Percentiles rank a stretch among this genome's conserved stretches.
These are phyloP conservation scores for Sorex fumeus DNA, from an alignment of 2,113 vertebrate species.

Conservation along the genomic window DNA sequence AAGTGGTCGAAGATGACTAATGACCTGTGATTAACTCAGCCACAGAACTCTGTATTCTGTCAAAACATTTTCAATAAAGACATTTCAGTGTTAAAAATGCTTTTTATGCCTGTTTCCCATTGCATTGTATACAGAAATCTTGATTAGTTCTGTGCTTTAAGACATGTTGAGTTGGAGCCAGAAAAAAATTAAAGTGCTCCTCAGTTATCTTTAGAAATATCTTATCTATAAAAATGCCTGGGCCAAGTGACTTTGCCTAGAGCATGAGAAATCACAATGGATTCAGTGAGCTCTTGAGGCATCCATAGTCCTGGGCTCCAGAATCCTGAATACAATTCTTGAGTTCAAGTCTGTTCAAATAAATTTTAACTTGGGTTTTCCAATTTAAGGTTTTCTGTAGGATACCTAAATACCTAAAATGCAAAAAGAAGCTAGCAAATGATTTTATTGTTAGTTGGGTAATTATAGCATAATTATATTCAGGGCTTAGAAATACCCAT, in stretches of 20 bases:
- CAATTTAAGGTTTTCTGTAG: neutral
- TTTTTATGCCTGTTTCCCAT: conserved; percentile 20
- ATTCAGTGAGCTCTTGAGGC: neutral
- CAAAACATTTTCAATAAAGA: conserved; percentile 33
- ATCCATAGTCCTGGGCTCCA: neutral
- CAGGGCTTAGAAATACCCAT: neutral
- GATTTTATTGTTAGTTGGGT: neutral
- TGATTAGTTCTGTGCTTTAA: conserved; percentile 44
- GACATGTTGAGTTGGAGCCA: conserved; percentile 36
- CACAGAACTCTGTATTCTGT: neutral
- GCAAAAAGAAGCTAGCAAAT: neutral
- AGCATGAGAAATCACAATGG: neutral
- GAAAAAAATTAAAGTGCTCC: conserved; percentile 45
- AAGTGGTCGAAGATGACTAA: neutral
- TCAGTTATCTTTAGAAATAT: conserved; percentile 5
- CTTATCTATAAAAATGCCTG: conserved; percentile 30
- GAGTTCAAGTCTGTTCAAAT: neutral
- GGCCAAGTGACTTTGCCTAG: conserved; percentile 38
- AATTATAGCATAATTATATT: neutral
- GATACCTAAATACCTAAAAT: conserved; percentile 18
- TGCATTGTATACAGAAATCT: conserved; percentile 9
- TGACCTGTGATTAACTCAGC: neutral
- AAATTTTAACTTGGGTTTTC: neutral
- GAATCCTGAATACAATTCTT: neutral
- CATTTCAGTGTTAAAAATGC: conserved; percentile 2